Conservation (phyloP, 1,140 invertebrate genomes). For the Belonocnema kinseyi region DNA sequence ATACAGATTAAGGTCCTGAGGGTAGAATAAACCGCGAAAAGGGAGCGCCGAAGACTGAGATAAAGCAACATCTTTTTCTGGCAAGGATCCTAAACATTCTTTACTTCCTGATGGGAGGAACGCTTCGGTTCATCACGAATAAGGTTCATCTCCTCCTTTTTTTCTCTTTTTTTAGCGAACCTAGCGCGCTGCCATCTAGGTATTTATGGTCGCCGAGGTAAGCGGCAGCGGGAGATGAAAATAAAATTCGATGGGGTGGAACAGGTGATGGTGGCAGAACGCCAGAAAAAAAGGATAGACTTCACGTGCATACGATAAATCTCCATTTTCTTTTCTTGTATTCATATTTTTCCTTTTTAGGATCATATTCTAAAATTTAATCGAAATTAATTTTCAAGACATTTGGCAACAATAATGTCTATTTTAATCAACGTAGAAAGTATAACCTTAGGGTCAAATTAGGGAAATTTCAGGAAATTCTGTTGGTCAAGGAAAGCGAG, state of each 20-base stretch:
- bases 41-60: neutral
- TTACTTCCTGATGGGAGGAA: slow-evolving; percentile 14
- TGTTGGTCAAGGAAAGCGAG: too few species aligned
- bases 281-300: slow-evolving; percentile 17
- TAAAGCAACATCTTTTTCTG: neutral
- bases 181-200: slow-evolving; percentile 3
- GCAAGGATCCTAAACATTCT: neutral
- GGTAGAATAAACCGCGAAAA: slow-evolving; percentile 4
- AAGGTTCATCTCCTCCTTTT: neutral
- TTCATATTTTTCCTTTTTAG: too few species aligned
- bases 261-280: slow-evolving; percentile 29
- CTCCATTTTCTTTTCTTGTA: neutral
- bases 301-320: slow-evolving; percentile 23
- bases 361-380: neutral
- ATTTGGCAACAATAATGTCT: too few species aligned
- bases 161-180: neutral
- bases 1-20: neutral
- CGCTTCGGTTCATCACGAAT: neutral
- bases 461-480: too few species aligned
- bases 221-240: slow-evolving; percentile 2
- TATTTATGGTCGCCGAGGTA: slow-evolving; percentile 2
- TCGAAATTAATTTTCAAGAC: too few species aligned
- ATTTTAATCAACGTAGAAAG: too few species aligned
- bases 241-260: slow-evolving; percentile 31
- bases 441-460: too few species aligned